These are phyloP conservation scores for Pomatorhinus ruficollis DNA, from an alignment of 2,113 vertebrate genomes.

Conservation along the genomic window DNA sequence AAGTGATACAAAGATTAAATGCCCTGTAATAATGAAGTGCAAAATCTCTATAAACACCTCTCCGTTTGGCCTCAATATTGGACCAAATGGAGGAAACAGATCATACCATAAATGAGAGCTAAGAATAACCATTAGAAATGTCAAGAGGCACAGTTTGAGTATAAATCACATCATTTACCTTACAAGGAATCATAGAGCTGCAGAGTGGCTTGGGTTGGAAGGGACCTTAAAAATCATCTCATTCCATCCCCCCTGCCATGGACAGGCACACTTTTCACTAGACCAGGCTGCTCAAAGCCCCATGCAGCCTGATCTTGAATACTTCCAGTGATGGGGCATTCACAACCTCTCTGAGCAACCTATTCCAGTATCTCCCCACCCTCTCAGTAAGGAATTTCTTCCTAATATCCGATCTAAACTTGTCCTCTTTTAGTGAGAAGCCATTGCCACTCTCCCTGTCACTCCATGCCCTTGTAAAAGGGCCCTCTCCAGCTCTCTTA, in stretches of 20 bases:
- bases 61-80: neutral
- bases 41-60: neutral
- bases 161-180: neutral
- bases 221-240: neutral
- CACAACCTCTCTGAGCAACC: neutral
- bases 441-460: neutral
- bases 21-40: neutral
- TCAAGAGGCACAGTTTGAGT: neutral
- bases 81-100: neutral
- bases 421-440: neutral
- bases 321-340: neutral
- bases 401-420: neutral
- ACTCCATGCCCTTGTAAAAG: neutral
- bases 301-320: neutral
- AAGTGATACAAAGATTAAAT: neutral
- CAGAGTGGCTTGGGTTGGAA: neutral
- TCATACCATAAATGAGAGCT: neutral
- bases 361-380: neutral
- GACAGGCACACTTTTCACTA: neutral
- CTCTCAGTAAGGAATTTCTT: neutral
- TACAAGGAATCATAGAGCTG: neutral
- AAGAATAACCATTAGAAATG: constrained; percentile 3
- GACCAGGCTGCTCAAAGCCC: neutral
- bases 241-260: neutral
- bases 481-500: neutral